Evolutionary conservation across 2,113 vertebrate genomes (phyloP), one percentile per base, ranked within the genome.

Genomic region (Numenius arquata): DNA sequence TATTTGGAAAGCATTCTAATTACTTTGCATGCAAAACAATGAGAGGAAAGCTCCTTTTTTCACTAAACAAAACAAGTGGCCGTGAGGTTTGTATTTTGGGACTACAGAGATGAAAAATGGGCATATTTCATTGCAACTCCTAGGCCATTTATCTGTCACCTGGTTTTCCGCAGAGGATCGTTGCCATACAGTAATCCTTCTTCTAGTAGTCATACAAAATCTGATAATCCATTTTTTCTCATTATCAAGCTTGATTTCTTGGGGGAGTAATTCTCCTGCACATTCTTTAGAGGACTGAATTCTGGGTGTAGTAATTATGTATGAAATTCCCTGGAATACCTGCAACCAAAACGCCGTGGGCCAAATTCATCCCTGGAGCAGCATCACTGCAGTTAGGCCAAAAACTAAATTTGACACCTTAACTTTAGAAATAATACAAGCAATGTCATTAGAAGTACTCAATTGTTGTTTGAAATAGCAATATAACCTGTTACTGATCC

Each of bases 241-340:
- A 90, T 91, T 96, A 91, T 71, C 58, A 93, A 90, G 25, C 58
- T 91, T 90, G 72, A 95, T 94, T 88, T 83, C 73, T 78, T 71
- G 34, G 63, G 73, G 61, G 81, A 88, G 82, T 88, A 84, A 91
- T 87, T 93, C 67, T 90, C 36, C 59, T 56, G 74, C 30, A 62
- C 6, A 27, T 53, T 78, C 20, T 85, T 86, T 72, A 88, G 86
- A 90, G 65, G 52, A 88, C 45, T 59, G 77, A 89, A 85, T 92
- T 84, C 62, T 63, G 84, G 73, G 23, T 59, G 53, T 61, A 82
- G 30, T 25, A 88, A 84, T 89, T 87, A 47, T 3, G 0, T 36
- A 9, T 41, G 48, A 82, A 91, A 92, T 75, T 68, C 20, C 89
- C 52, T 67, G 22, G 34, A 91, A 84, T 71, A 84, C 5, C 58